Conservation (phyloP, 2,797 vertebrate genomes). For the Scarus forsteni region DNA sequence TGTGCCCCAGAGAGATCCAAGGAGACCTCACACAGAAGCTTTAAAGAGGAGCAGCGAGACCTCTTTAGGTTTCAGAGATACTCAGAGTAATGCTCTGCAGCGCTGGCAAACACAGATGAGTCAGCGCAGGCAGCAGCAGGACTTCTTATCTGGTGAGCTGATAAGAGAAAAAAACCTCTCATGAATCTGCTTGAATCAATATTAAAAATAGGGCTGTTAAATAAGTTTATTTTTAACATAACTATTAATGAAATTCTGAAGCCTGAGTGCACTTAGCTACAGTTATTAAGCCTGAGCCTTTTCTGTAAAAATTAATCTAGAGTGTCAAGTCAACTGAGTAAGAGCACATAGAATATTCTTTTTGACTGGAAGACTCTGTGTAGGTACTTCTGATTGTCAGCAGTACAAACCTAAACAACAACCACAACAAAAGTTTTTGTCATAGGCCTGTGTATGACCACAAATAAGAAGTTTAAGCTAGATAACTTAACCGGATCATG, state of each 20-base stretch:
- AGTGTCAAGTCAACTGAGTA: too few relatives aligned
- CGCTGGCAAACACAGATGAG: slow-evolving; percentile 87
- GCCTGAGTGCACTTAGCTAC: too few relatives aligned
- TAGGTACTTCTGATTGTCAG: too few relatives aligned
- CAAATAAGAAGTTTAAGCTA: too few relatives aligned
- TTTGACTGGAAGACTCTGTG: too few relatives aligned
- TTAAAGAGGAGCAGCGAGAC: slow-evolving; percentile 4
- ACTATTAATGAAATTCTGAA: not conserved
- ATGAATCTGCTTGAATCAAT: not conserved
- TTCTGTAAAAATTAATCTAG: too few relatives aligned
- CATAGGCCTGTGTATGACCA: too few relatives aligned
- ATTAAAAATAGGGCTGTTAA: not conserved
- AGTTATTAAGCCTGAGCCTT: too few relatives aligned
- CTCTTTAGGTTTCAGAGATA: slow-evolving; percentile 40
- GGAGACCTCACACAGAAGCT: slow-evolving; percentile 20
- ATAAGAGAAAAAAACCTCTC: not conserved
- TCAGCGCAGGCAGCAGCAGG: slow-evolving; percentile 85
- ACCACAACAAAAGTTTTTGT: too few relatives aligned
- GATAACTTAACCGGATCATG: too few relatives aligned
- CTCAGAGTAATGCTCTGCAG: slow-evolving; percentile 85
- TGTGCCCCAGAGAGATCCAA: slow-evolving; percentile 19
- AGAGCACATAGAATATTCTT: too few relatives aligned
- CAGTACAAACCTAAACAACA: too few relatives aligned
- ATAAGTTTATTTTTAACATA: not conserved
- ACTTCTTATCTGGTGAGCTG: slow-evolving; percentile 85